Evolutionary conservation across 2,797 vertebrate species (phyloP), one percentile per base, ranked within the genome.

Genomic region (Hyperoplus lanceolatus): DNA sequence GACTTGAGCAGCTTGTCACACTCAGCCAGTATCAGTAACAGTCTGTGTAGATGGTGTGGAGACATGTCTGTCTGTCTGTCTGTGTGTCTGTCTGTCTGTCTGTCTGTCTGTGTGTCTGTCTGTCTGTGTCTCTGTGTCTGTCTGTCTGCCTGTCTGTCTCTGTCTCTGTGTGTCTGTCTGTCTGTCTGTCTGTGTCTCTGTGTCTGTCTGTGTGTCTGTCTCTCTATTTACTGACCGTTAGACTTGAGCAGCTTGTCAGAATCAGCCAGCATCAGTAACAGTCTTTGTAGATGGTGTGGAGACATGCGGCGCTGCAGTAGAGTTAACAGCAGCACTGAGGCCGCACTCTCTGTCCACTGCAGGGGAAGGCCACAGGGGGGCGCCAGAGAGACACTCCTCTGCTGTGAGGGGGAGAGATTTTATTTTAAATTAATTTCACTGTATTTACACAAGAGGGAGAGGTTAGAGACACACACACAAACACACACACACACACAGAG

Each of bases 301-400:
- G 97, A 97, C 21, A 80, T 79, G 67, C 96, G 96, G 45, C 96
- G 95, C 88, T 96, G 96, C 83, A 98, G 84, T 94, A 98, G 94
- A 8, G 94, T 82, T 51, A 96, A 91, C n/a, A 98, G 93, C 45
- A 99, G 95, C 57, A 96, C 94, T 0, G 95, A 89, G 0, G 96
- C 96, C 72, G 97, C 97, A 0, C 93, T 89, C 76, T 96, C 95
- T 77, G 98, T 60, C 98, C 98, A 99, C 0, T 90, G 84, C 39
- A 90, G 76, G 0, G 98, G 95, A 2, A 96, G 72, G 6, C 68
- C 91, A 0, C 54, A 64, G 5, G 88, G 29, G 4, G 86, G 70
- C 0, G 58, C 29, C 0, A 82, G 41, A 6, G 70, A 70, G 0
- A 83, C 79, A 2, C 63, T 87, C 5, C 80, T 88, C 82, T 95